Percentiles rank a stretch among this genome's conserved stretches.
Conservation (phyloP, 2,888 invertebrate genomes). For the Monochamus alternatus region DNA sequence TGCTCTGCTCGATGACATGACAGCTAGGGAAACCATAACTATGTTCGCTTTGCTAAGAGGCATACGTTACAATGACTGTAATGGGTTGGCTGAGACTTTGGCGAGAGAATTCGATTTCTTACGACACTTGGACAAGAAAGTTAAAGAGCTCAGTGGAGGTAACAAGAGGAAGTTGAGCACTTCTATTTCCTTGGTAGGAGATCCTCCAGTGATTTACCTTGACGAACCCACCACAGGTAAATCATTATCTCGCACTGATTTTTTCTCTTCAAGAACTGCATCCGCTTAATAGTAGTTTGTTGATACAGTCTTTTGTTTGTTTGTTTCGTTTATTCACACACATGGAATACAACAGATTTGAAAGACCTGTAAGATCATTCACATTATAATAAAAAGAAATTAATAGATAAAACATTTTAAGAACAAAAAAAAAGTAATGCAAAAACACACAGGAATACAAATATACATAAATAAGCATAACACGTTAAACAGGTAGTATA, state of each 20-base stretch:
- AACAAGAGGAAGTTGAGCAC: slow-evolving; percentile 75
- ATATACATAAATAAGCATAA: too few relatives aligned
- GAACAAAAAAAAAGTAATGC: too few relatives aligned
- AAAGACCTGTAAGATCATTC: too few relatives aligned
- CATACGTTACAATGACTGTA: slow-evolving; percentile 64
- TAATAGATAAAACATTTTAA: too few relatives aligned
- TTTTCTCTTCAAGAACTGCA: not conserved
- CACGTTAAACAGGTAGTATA: too few relatives aligned
- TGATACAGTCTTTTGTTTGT: too few relatives aligned
- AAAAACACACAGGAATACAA: too few relatives aligned
- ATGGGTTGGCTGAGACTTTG: slow-evolving; percentile 64
- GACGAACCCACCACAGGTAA: slow-evolving; percentile 75
- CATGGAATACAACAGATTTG: too few relatives aligned
- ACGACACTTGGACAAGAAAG: slow-evolving; percentile 70
- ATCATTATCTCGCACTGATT: not conserved
- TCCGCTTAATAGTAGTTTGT: not conserved
- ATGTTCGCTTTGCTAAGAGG: slow-evolving; percentile 74
- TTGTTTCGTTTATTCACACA: too few relatives aligned
- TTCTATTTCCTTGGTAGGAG: slow-evolving; percentile 73
- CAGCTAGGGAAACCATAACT: slow-evolving; percentile 72
- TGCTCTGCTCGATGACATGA: slow-evolving; percentile 73
- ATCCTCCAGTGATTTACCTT: slow-evolving; percentile 73
- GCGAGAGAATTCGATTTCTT: slow-evolving; percentile 70
- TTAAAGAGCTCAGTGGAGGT: slow-evolving; percentile 72
- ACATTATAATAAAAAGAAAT: too few relatives aligned